Evolutionary conservation across 2,797 vertebrate genomes (phyloP), one percentile per base, ranked within the genome.

Genomic region (Manis crassicaudata): DNA sequence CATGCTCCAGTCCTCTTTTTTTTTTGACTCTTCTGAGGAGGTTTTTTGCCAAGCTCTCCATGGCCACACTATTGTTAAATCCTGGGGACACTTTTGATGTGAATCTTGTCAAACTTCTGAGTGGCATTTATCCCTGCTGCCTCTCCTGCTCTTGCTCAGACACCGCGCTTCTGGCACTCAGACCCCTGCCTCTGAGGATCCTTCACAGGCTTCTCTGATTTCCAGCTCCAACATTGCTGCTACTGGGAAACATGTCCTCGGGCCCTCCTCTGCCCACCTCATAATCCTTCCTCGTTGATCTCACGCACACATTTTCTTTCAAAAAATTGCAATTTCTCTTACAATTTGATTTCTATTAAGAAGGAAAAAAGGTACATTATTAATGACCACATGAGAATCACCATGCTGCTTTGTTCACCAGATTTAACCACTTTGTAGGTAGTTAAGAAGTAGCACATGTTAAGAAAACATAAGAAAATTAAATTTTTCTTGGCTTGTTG

Each of bases 341-440:
- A 70, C 25, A 9, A 80, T 76, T 90, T 87, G 27, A 58, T 82
- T 68, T 86, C 7, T 95, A 17, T 86, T 76, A 8, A 50, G 81
- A 96, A 62, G 56, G 11, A 76, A 6, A 54, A 84, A 62, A 37
- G 4, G 18, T 65, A 54, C 29, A 37, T 75, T 73, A 60, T 67
- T 80, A 94, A 85, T 86, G 62, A 95, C 62, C 37, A 37, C 67
- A 52, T 76, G 37, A 82, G 37, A 82, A 92, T 94, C 58, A 88
- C 21, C 18, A 68, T 56, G 10, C 37, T 90, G 58, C 63, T 86
- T 86, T 92, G 37, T 81, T 60, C 52, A 68, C 14, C 80, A 86
- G n/a, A 86, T 68, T 68, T 70, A 84, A 79, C 13, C 27, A 76
- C 7, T 32, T 37, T 43, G n/a, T 62, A 54, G 20, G 6, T 76